Evolutionary conservation across 2,113 vertebrate genomes (phyloP), one percentile per base, ranked within the genome.

Genomic region (Tympanuchus pallidicinctus): DNA sequence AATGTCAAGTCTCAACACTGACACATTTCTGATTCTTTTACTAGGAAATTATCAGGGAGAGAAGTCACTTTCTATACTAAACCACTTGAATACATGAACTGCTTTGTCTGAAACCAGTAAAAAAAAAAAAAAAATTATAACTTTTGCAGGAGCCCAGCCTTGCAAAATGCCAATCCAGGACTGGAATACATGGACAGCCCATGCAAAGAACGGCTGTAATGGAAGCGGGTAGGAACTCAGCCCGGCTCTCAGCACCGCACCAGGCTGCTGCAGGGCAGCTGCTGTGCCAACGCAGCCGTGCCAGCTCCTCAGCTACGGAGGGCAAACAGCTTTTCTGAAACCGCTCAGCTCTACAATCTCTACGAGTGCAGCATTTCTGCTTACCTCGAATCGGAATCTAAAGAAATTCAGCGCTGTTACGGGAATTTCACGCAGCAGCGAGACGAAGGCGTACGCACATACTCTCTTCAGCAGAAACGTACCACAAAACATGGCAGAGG

Each of bases 401-500:
- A 89, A 90, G 78, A 28, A 17, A 8, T 70, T 84, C 30, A 21
- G 45, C 61, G 83, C 34, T 11, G 1, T 85, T 93, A 79, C 54
- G 2, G 90, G 84, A 92, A 93, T 92, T 92, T 90, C 13, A 36
- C 67, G 22, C 0, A 32, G 78, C 19, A 40, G 86, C 2, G 2
- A 83, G 56, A 87, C 91, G 93, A 94, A 97, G 88, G 67, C 24
- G 1, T 10, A n/a, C 15, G 47, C 91, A 80, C 76, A 84, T 75
- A 88, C 74, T 95, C 83, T 96, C 96, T 61, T 59, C 56, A 80
- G 88, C 90, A 81, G 67, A 94, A 95, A 94, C 87, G 60, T 56
- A 88, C 95, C 90, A 85, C 57, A 57, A 93, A 94, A 88, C 88
- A 91, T 10, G 92, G 78, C 90, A 88, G 95, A 91, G 94, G 79